phyloP scores from a whole-genome alignment of 1,140 invertebrate species.

The Scylla paramamosain region DNA sequence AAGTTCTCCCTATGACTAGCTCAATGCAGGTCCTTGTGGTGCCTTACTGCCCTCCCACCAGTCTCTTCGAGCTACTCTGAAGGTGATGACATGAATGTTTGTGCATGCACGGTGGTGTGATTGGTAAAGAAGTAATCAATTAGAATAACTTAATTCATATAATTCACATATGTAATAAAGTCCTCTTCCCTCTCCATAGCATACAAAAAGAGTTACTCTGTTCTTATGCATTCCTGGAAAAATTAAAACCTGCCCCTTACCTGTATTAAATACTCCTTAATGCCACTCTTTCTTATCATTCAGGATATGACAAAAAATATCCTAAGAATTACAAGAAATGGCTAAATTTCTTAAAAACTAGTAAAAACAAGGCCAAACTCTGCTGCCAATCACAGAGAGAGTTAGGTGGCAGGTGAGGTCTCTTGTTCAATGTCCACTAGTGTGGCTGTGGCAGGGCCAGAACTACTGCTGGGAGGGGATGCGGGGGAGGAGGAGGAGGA shows the following conservation, averaged over 20 bases:
- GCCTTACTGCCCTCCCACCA: neutral
- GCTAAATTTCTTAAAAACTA: slow-evolving; percentile 48
- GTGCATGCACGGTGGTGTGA: neutral
- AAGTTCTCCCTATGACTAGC: slow-evolving; percentile 2
- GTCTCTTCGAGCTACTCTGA: neutral
- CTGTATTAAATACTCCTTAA: slow-evolving; percentile 5
- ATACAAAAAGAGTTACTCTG: neutral
- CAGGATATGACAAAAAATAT: slow-evolving; percentile 31
- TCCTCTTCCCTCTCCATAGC: neutral
- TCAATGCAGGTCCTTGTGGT: neutral
- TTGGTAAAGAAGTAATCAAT: neutral
- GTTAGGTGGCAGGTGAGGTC: slow-evolving; percentile 55
- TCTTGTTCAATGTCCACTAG: slow-evolving; percentile 61
- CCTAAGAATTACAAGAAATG: slow-evolving; percentile 48
- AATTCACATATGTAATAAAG: neutral
- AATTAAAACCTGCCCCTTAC: neutral
- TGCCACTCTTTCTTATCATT: neutral
- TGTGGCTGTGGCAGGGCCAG: slow-evolving; percentile 34
- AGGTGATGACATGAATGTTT: neutral
- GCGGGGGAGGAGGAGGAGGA: slow-evolving; percentile 19
- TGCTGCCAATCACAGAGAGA: neutral
- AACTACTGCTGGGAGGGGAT: neutral
- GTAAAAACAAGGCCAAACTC: slow-evolving; percentile 57
- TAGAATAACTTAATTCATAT: neutral
- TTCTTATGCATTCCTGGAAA: neutral